A percentile compares a stretch with the other conserved stretches of the same genome.
phyloP scores from a whole-genome alignment of 2,113 vertebrate species.

The Cichladusa arquata region DNA sequence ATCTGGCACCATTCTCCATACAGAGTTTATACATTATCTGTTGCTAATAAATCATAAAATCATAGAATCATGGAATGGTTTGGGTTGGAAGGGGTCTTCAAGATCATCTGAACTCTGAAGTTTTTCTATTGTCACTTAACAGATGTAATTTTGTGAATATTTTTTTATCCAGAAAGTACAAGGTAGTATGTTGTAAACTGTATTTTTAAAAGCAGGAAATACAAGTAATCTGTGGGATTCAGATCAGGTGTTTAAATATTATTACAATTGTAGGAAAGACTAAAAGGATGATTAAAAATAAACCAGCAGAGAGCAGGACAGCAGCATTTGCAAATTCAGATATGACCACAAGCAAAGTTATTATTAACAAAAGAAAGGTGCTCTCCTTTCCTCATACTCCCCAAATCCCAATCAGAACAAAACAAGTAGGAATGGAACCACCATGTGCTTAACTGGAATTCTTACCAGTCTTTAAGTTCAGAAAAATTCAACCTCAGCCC shows the following conservation, averaged over 20 bases:
- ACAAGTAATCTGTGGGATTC: not conserved
- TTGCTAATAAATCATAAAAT: slow-evolving; percentile 54
- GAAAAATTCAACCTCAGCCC: not conserved
- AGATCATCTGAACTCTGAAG: not conserved
- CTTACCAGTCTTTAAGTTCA: not conserved
- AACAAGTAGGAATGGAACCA: not conserved
- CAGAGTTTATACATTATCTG: slow-evolving; percentile 28
- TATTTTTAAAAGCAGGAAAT: not conserved
- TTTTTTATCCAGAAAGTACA: not conserved
- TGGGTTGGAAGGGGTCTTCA: not conserved
- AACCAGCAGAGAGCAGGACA: not conserved
- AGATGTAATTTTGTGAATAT: not conserved
- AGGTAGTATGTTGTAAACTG: not conserved
- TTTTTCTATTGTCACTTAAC: not conserved
- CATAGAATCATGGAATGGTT: not conserved
- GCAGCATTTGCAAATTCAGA: not conserved
- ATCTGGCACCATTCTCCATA: slow-evolving; percentile 59
- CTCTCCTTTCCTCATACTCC: not conserved
- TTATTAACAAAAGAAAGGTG: not conserved
- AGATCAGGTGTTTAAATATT: not conserved
- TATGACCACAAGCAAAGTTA: not conserved
- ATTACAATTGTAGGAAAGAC: not conserved
- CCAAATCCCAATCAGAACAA: not conserved
- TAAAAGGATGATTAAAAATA: not conserved
- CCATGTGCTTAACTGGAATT: not conserved